Percentiles rank a stretch among this genome's conserved stretches.
phyloP scores from a whole-genome alignment of 2,113 vertebrate species.

The Ursus arctos region DNA sequence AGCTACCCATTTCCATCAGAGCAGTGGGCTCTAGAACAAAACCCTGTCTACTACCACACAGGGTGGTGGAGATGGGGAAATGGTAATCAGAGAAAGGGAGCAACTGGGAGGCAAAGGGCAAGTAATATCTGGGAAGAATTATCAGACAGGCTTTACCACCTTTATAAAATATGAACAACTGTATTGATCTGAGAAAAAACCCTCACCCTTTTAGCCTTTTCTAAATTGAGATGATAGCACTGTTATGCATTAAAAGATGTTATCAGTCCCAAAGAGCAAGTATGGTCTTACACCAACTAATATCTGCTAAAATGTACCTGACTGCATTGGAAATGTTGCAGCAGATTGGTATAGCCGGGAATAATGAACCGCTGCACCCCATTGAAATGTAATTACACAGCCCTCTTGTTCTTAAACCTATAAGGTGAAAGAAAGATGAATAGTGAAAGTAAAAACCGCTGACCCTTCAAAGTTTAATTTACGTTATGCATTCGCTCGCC shows the following conservation, averaged over 20 bases:
- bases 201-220: constrained; percentile 78
- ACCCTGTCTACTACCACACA: constrained; percentile 62
- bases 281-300: constrained; percentile 87
- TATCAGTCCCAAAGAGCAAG: constrained; percentile 86
- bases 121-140: constrained; percentile 62
- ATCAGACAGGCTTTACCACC: constrained; percentile 64
- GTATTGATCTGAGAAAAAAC: constrained; percentile 82
- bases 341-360: constrained; percentile 94
- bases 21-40: constrained; percentile 79
- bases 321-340: constrained; percentile 95
- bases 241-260: constrained; percentile 87
- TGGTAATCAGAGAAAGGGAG: constrained; percentile 61
- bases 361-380: constrained; percentile 98
- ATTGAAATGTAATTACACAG: constrained; percentile 99
- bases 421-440: constrained; percentile 98
- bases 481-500: constrained; percentile 95
- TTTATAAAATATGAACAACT: constrained; percentile 84
- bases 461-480: constrained; percentile 99
- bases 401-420: constrained; percentile 96
- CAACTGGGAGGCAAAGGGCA: constrained; percentile 61
- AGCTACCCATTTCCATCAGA: constrained; percentile 84
- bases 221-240: constrained; percentile 88
- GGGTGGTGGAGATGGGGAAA: constrained; percentile 2
- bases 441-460: constrained; percentile 98
- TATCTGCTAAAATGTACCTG: constrained; percentile 91